A percentile compares a stretch with the other conserved stretches of the same genome.
phyloP scores from a whole-genome alignment of 2,888 invertebrate species.

The Xylophagus ater region DNA sequence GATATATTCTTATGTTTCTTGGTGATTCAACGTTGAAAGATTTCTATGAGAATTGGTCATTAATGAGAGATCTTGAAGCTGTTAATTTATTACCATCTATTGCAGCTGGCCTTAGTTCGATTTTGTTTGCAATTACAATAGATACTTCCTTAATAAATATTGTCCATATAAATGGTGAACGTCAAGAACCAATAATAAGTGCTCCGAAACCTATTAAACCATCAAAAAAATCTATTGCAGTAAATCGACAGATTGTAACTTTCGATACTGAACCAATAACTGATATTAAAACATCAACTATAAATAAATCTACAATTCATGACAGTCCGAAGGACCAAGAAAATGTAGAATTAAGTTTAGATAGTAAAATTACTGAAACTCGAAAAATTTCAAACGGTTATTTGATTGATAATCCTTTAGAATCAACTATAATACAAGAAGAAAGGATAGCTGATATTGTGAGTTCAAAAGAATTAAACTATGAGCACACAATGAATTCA shows the following conservation, averaged over 20 bases:
- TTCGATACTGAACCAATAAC: conserved; percentile 19
- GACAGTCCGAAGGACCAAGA: too few relatives aligned
- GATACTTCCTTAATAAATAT: conserved; percentile 74
- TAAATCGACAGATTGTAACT: conserved; percentile 31
- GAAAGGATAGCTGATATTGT: too few relatives aligned
- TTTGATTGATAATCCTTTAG: too few relatives aligned
- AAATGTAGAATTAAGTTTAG: too few relatives aligned
- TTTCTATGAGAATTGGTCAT: conserved; percentile 78
- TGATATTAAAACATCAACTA: too few relatives aligned
- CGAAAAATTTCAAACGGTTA: too few relatives aligned
- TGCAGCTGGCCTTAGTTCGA: conserved; percentile 76
- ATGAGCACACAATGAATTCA: too few relatives aligned
- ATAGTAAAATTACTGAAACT: too few relatives aligned
- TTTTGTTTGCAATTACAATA: conserved; percentile 85
- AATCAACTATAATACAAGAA: too few relatives aligned
- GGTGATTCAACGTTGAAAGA: conserved; percentile 53
- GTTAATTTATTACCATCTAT: conserved; percentile 70
- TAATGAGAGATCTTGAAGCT: conserved; percentile 69
- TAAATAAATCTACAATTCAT: too few relatives aligned
- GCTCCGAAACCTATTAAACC: conserved; percentile 50
- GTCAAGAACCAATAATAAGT: conserved; percentile 56
- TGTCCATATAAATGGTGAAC: conserved; percentile 32
- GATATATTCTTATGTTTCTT: conserved; percentile 65
- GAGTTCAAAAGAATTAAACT: too few relatives aligned
- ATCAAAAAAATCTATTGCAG: conserved; percentile 24